Base-by-base conservation (phyloP, 2,888 invertebrate species). In the Acanthacorydalis orientalis region DNA sequence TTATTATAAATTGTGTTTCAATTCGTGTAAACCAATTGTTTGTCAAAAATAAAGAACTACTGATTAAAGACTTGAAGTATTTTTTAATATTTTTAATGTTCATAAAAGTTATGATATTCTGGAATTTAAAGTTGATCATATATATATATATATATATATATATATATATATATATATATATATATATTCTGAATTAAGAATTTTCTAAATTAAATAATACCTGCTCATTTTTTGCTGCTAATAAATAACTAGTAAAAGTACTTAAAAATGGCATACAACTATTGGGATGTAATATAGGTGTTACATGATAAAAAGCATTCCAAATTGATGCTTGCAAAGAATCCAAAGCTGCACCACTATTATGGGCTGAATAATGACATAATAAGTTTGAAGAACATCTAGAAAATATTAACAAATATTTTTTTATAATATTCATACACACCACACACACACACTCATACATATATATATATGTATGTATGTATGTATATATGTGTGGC, bases 1-100 rank as follows among this genome's bases (percentile, higher is more conserved):
- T 70, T 55, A 70, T 68, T 7, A 77, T 57, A 9, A 80, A 63
- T 49, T 70, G 68, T 8, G 71, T 68, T 64, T 81, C 81, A 54
- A 73, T 68, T 65, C 76, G 75, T 0, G 77, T 75, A 57, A 77
- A 77, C 76, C 77, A 77, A 57, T 75, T 75, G 41, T 67, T 67
- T 49, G 65, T 67, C n/a, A 76, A 61, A 55, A 66, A 67, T 15
- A 54, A 48, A 48, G 52, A 60, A 15, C 57, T 60, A 7, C 31
- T 32, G 31, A 64, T 63, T 12, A 77, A 51, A 46, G 59, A 60
- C 46, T 57, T 60, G 16, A 75, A 57, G 57, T 77, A 77, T 54
- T 56, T 48, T 54, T 55, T 44, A 59, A 62, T 55, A 59, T 65
- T 58, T 59, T 58, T 46, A 47, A 64, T 57, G 11, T 54, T 55